Conservation (phyloP, 2,888 invertebrate genomes). For the Mylabris sibirica region DNA sequence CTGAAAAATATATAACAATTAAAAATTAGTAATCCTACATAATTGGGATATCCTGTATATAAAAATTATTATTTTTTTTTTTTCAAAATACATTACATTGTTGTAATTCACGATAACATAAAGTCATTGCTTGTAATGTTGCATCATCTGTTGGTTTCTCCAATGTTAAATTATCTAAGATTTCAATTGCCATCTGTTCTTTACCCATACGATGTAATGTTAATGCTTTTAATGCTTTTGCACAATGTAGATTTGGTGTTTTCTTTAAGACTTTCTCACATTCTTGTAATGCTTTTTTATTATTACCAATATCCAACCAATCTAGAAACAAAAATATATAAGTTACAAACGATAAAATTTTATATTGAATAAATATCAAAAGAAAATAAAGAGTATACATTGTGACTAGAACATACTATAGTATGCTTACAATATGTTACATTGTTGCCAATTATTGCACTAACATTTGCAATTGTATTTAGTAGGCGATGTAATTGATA, state of each 20-base stretch:
- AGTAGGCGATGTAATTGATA: too few species aligned
- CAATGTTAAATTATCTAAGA: constrained; percentile 79
- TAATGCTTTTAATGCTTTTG: constrained; percentile 90
- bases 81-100: constrained; percentile 77
- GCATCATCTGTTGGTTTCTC: constrained; percentile 89
- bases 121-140: constrained; percentile 93
- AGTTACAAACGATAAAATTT: too few species aligned
- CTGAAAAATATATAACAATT: constrained; percentile 64
- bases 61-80: too few species aligned
- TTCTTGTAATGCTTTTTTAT: constrained; percentile 96
- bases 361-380: too few species aligned
- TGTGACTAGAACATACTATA: too few species aligned
- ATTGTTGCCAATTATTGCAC: too few species aligned
- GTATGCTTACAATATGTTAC: too few species aligned
- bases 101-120: constrained; percentile 92
- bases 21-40: too few species aligned
- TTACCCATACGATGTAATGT: constrained; percentile 89
- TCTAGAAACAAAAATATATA: constrained; percentile 67
- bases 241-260: constrained; percentile 87
- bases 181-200: constrained; percentile 76
- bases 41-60: too few species aligned
- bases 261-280: constrained; percentile 96
- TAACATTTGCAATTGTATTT: too few species aligned
- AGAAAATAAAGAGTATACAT: too few species aligned
- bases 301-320: constrained; percentile 93